Percentiles rank a stretch among this genome's conserved stretches.
Conservation (phyloP, 2,888 invertebrate species). For the Noctuana brunneofusca region DNA sequence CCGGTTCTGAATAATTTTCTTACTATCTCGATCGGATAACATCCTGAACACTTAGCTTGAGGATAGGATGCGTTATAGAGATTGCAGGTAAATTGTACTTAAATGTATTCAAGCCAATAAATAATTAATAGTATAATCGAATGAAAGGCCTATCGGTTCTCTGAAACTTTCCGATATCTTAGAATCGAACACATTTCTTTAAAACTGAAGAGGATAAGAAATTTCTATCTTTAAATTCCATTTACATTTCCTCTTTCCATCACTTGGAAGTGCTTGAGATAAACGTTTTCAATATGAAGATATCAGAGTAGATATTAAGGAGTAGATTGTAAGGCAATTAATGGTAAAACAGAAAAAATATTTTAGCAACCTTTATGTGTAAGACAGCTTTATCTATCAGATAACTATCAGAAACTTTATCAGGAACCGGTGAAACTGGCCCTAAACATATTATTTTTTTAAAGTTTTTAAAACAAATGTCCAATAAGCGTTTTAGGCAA, state of each 20-base stretch:
- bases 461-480: too few relatives aligned
- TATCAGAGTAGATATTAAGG: neutral
- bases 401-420: neutral
- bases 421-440: too few relatives aligned
- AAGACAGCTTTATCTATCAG: too few relatives aligned
- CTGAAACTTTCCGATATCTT: neutral
- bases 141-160: constrained; percentile 6
- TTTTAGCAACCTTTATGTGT: neutral
- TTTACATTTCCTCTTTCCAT: constrained; percentile 1
- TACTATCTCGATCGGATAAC: constrained; percentile 45
- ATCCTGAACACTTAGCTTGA: constrained; percentile 62
- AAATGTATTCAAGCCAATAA: neutral
- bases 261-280: constrained; percentile 1
- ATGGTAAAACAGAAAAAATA: neutral
- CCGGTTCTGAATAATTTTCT: constrained; percentile 69
- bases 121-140: neutral
- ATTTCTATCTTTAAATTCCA: constrained; percentile 1
- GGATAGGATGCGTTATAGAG: constrained; percentile 59
- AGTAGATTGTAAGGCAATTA: neutral
- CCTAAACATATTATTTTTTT: too few relatives aligned
- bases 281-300: constrained; percentile 1
- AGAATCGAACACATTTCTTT: constrained; percentile 5
- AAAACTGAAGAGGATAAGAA: constrained; percentile 2
- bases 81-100: constrained; percentile 44
- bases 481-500: neutral